A percentile compares a stretch with the other conserved stretches of the same genome.
These are phyloP conservation scores for Chondrosia reniformis DNA, from an alignment of 37 sponge, comb jelly and placozoan species.

Conservation along the genomic window DNA sequence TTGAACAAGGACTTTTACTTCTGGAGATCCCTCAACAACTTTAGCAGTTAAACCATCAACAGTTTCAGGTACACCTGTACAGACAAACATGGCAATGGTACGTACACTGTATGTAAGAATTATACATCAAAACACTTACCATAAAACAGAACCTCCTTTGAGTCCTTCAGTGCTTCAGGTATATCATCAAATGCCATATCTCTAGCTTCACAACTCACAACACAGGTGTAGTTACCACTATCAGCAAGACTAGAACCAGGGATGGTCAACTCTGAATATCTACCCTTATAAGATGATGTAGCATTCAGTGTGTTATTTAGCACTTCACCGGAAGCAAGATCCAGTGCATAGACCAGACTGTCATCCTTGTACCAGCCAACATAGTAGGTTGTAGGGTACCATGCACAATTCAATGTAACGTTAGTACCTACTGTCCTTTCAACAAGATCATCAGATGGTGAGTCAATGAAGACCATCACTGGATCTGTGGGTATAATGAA, in stretches of 20 bases:
- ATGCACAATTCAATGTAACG: neutral
- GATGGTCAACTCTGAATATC: neutral
- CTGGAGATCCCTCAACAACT: neutral
- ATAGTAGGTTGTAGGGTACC: neutral
- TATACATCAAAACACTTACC: neutral
- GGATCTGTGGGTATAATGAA: too few relatives aligned
- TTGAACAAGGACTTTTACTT: neutral
- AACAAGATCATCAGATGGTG: too few relatives aligned
- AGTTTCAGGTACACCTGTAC: neutral
- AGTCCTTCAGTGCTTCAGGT: neutral
- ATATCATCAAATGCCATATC: neutral
- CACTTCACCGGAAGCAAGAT: neutral
- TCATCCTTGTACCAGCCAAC: neutral
- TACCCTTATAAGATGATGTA: neutral
- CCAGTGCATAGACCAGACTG: neutral
- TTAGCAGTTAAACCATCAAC: neutral
- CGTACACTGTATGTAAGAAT: neutral
- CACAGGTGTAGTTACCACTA: slow-evolving; percentile 23
- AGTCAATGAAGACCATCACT: too few relatives aligned
- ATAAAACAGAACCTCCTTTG: neutral
- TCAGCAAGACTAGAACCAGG: neutral
- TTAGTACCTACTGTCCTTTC: too few relatives aligned
- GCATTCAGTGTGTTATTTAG: neutral
- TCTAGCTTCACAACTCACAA: neutral
- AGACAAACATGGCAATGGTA: neutral